Base-by-base conservation (phyloP, 2,113 vertebrate genomes). In the Cheirogaleus medius region DNA sequence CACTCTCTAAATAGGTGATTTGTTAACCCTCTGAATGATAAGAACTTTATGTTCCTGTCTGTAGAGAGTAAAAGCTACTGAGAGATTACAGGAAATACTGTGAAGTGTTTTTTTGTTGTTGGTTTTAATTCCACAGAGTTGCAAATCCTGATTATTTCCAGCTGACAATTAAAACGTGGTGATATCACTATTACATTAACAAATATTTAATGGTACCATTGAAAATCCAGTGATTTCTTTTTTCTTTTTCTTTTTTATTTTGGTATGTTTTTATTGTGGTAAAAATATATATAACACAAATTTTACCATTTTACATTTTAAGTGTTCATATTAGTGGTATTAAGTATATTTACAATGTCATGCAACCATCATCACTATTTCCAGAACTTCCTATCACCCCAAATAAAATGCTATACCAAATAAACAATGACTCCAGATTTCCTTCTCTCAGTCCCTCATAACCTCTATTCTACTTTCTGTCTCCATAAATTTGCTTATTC, bases 1-100 rank as follows among this genome's bases (percentile, higher is more conserved):
- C 42, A 89, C 21, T 76, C n/a, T 91, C 76, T 58, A 74, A 74
- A 32, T 56, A 73, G 71, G 44, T 92, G 68, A 66, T 87, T 94
- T 94, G 44, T 84, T 86, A 90, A 74, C 23, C 9, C 78, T 86
- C 20, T 69, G 32, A 85, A 90, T 84, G 73, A 85, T 76, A 96
- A 92, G 82, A 95, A 91, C 71, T 69, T 32, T 76, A 21, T 81
- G 52, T 63, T 58, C 68, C 60, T 80, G 4, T 88, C 81, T 74
- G 18, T 37, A 39, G 39, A 78, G 25, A 90, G 32, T 68, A 34
- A 96, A 95, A 90, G n/a, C 52, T 76, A 7, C 29, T 66, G 25
- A 77, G 52, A 80, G 25, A 76, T 54, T 39, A 74, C 12, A 78
- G 77, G 56, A 92, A 83, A 87, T 52, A n/a, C 14, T 15, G 52